phyloP scores from a whole-genome alignment of 2,113 vertebrate species.

The Epinephelus moara region DNA sequence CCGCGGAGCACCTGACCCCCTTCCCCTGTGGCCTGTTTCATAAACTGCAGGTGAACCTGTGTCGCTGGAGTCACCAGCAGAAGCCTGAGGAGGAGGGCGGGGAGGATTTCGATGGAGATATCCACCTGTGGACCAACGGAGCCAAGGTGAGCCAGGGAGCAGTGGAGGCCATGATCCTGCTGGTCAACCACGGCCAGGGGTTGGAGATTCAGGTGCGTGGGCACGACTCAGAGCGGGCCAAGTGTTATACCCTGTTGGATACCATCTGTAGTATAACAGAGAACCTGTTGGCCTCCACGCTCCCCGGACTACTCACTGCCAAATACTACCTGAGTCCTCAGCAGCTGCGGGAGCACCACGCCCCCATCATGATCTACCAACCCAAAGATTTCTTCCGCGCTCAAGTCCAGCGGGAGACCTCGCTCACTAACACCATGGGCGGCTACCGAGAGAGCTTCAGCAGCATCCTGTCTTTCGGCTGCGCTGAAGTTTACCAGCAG shows the following conservation, averaged over 20 bases:
- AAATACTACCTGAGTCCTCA: slow-evolving; percentile 97
- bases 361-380: slow-evolving; percentile 97
- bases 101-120: slow-evolving; percentile 80
- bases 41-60: slow-evolving; percentile 98
- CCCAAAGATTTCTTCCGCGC: slow-evolving; percentile 97
- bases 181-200: slow-evolving; percentile 98
- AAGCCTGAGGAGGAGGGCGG: slow-evolving; percentile 83
- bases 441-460: slow-evolving; percentile 97
- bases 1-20: slow-evolving; percentile 94
- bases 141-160: slow-evolving; percentile 90
- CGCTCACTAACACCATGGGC: slow-evolving; percentile 96
- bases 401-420: slow-evolving; percentile 91
- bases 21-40: slow-evolving; percentile 98
- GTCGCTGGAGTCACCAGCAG: slow-evolving; percentile 97
- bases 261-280: slow-evolving; percentile 94
- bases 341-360: slow-evolving; percentile 95
- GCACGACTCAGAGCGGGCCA: slow-evolving; percentile 89
- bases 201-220: slow-evolving; percentile 95
- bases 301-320: slow-evolving; percentile 93
- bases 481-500: slow-evolving; percentile 92
- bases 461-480: slow-evolving; percentile 94
- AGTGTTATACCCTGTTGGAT: slow-evolving; percentile 94
- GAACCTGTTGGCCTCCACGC: slow-evolving; percentile 91
- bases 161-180: slow-evolving; percentile 92
- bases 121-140: slow-evolving; percentile 95